Evolutionary conservation across 2,797 vertebrate genomes (phyloP), one percentile per base, ranked within the genome.

Genomic region (Garrulus glandarius): DNA sequence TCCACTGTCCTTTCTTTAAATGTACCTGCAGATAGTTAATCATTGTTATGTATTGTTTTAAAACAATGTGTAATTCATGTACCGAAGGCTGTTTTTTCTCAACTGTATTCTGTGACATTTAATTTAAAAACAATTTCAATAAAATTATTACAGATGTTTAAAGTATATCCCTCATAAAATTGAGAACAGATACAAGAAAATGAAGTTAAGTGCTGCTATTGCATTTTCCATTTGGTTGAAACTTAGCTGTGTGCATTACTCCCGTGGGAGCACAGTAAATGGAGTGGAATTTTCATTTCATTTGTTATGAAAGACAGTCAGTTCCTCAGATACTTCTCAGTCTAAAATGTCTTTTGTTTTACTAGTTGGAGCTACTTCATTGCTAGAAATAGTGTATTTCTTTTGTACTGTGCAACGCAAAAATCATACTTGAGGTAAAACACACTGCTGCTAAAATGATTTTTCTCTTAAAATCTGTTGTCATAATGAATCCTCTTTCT

Each of bases 71-170:
- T 65, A 72, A 53, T 59, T 71, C 21, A 39, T 65, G 34, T 47
- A 53, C 34, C 43, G 36, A 84, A 78, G 27, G 19, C 74, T 78
- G 72, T 18, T 78, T 90, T 78, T 64, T 60, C 39, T 78, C 41
- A 71, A 59, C 65, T 71, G 23, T 78, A 59, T 65, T 77, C 52
- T 47, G 34, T 84, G 80, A 47, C 59, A 78, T 90, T 90, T 90
- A 84, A 84, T 65, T 72, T 90, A 47, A 71, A 84, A 78, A 59
- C 59, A 67, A 89, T 88, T 91, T 89, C 43, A 75, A 21, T 60
- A n/a, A 75, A 95, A 94, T 94, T 93, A 90, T 89, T 96, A 36
- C 72, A 92, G 80, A 71, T 94, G n/a, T 92, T 95, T 95, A 85
- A 95, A 94, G 46, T 85, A 70, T 68, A 92, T 82, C 43, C 70